Conservation (phyloP, 2,888 invertebrate species). For the Tigriopus californicus region DNA sequence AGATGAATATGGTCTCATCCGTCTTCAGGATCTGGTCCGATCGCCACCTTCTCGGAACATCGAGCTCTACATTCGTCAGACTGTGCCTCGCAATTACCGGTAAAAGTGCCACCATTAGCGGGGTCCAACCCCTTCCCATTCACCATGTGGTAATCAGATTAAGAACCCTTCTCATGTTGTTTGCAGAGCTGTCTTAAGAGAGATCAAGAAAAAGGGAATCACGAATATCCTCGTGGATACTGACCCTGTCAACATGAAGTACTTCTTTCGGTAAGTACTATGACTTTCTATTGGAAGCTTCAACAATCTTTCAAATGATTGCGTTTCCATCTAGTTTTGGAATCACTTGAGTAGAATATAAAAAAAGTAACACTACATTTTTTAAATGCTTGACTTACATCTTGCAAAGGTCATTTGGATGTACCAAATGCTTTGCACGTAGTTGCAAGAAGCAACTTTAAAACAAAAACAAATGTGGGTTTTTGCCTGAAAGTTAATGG, state of each 20-base stretch:
- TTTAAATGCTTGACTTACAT: too few relatives aligned
- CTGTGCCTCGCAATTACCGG: constrained; percentile 25
- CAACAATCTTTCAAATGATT: too few relatives aligned
- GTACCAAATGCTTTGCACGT: too few relatives aligned
- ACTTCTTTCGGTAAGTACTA: constrained; percentile 5
- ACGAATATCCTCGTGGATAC: constrained; percentile 31
- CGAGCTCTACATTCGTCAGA: constrained; percentile 29
- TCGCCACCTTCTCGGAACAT: constrained; percentile 38
- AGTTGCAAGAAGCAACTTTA: too few relatives aligned
- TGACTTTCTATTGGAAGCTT: neutral
- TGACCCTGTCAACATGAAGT: constrained; percentile 25
- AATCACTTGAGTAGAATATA: too few relatives aligned
- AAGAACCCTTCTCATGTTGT: neutral
- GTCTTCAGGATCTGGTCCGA: constrained; percentile 62
- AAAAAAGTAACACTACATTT: too few relatives aligned
- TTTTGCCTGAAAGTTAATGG: too few relatives aligned
- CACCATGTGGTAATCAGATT: neutral
- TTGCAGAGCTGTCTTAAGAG: constrained; percentile 25
- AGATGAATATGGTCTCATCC: constrained; percentile 24
- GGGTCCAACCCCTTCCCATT: neutral
- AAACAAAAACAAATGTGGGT: too few relatives aligned
- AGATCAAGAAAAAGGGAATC: constrained; percentile 28
- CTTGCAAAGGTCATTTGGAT: too few relatives aligned
- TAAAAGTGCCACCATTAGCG: neutral
- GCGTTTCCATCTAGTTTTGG: too few relatives aligned